Percentiles rank a stretch among this genome's conserved stretches.
phyloP scores from a whole-genome alignment of 2,888 invertebrate genomes.

The Diplolepis rosae region DNA sequence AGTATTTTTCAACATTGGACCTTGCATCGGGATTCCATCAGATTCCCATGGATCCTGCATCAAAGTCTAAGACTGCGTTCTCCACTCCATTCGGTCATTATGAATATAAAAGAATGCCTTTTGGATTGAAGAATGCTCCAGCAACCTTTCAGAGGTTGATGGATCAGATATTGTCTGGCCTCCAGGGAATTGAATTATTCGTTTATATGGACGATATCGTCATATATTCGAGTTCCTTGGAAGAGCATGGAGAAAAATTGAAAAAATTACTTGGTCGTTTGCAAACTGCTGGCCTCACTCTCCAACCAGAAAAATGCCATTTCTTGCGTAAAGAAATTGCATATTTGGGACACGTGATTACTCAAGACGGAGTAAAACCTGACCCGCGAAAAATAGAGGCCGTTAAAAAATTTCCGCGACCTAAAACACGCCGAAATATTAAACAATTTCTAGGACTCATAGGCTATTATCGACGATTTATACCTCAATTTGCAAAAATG shows the following conservation, averaged over 20 bases:
- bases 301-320: conserved; percentile 56
- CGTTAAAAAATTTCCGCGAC: neutral
- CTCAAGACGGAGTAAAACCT: conserved; percentile 9
- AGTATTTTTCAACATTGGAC: conserved; percentile 42
- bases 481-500: conserved; percentile 39
- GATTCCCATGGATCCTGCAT: conserved; percentile 49
- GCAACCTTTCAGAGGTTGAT: conserved; percentile 38
- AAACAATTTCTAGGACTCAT: neutral
- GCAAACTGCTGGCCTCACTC: conserved; percentile 45
- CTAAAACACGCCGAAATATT: neutral
- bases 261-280: neutral
- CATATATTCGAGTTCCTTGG: conserved; percentile 49
- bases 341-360: conserved; percentile 21
- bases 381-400: neutral
- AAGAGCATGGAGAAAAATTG: neutral
- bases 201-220: conserved; percentile 51
- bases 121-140: conserved; percentile 47
- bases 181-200: conserved; percentile 2
- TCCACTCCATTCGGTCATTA: conserved; percentile 48
- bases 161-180: neutral
- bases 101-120: conserved; percentile 49
- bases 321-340: conserved; percentile 5
- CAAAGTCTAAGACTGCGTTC: conserved; percentile 51
- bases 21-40: conserved; percentile 42
- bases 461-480: conserved; percentile 6